A percentile compares a stretch with the other conserved stretches of the same genome.
These are phyloP conservation scores for Drosophila nasuta DNA, from an alignment of 1,140 invertebrate species.

Conservation along the genomic window DNA sequence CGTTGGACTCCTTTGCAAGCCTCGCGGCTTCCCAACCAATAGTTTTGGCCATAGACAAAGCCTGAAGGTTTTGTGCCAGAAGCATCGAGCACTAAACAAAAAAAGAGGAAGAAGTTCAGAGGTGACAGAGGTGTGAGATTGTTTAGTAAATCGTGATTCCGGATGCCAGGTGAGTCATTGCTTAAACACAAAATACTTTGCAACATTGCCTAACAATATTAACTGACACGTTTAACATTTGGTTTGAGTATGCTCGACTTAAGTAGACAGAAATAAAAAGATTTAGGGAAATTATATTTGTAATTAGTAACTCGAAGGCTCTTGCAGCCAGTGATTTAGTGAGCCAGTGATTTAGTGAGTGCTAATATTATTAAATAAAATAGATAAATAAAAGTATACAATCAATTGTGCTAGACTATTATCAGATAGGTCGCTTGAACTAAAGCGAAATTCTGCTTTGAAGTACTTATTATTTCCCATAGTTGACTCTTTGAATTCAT, in stretches of 20 bases:
- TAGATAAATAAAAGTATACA: too few relatives aligned
- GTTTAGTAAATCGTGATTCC: background rate
- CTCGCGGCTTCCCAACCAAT: constrained; percentile 81
- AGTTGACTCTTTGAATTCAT: too few relatives aligned
- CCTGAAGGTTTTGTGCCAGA: constrained; percentile 78
- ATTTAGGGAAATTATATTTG: too few relatives aligned
- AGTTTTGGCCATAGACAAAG: constrained; percentile 83
- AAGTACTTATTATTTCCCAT: too few relatives aligned
- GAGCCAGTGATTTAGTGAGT: too few relatives aligned
- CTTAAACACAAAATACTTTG: background rate
- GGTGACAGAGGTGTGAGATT: background rate
- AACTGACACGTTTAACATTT: background rate
- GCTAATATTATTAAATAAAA: too few relatives aligned
- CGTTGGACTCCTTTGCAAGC: constrained; percentile 72
- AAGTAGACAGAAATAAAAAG: too few relatives aligned
- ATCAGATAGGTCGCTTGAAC: too few relatives aligned
- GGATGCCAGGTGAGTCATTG: background rate
- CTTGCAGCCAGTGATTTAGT: too few relatives aligned
- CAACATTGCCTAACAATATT: background rate
- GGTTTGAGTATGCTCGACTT: background rate
- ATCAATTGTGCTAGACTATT: too few relatives aligned
- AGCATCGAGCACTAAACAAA: constrained; percentile 74
- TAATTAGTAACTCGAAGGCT: too few relatives aligned
- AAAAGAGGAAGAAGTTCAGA: background rate
- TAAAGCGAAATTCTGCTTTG: too few relatives aligned